Conservation (phyloP, 2,888 invertebrate species). For the Sarcophaga subvicina region DNA sequence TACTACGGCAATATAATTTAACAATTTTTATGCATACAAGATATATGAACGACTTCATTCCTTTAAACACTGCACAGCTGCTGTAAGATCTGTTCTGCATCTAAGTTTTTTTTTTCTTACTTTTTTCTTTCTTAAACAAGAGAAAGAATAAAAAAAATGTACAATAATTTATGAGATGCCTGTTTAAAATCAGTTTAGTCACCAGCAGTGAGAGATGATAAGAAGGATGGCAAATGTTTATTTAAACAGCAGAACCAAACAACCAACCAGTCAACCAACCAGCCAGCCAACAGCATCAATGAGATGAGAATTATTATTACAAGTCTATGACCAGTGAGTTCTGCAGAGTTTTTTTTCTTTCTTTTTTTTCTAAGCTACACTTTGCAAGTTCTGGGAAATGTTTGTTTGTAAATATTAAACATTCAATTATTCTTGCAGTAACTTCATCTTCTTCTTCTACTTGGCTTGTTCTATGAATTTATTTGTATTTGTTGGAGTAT, state of each 20-base stretch:
- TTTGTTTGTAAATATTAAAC: slow-evolving; percentile 11
- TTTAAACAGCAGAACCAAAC: neutral
- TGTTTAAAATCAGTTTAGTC: neutral
- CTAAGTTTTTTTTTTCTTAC: neutral
- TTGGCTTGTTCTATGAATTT: slow-evolving; percentile 33
- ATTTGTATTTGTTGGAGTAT: slow-evolving; percentile 12
- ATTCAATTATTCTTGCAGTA: neutral
- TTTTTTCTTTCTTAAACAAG: neutral
- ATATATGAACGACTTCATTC: neutral
- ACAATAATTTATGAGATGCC: slow-evolving; percentile 51
- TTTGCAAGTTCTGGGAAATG: slow-evolving; percentile 46
- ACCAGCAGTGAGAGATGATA: slow-evolving; percentile 5
- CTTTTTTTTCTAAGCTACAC: slow-evolving; percentile 1
- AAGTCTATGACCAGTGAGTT: neutral
- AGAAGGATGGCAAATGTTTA: slow-evolving; percentile 13
- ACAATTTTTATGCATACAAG: too few species aligned
- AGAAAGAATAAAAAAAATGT: neutral
- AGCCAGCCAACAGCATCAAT: slow-evolving; percentile 9
- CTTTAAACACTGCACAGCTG: neutral
- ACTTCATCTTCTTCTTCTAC: neutral
- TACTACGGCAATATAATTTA: too few species aligned
- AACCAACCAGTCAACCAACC: too few species aligned
- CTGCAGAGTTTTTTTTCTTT: neutral
- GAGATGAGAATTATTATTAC: slow-evolving; percentile 31
- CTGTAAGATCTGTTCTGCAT: neutral